phyloP scores from a whole-genome alignment of 2,797 vertebrate genomes.

The Sebastolobus altivelis region DNA sequence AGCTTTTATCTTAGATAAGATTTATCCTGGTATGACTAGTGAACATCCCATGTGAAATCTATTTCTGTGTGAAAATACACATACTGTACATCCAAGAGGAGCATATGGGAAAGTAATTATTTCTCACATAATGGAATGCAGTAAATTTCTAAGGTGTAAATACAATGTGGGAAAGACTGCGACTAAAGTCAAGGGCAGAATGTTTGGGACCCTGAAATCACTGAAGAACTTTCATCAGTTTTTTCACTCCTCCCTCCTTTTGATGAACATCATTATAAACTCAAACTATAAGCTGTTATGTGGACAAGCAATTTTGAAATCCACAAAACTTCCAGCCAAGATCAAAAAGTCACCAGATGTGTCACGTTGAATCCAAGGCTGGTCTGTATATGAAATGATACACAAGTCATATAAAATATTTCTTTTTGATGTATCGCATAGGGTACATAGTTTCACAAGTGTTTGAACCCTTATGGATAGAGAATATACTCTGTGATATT shows the following conservation, averaged over 20 bases:
- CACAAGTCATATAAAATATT: background rate
- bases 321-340: slow-evolving; percentile 3
- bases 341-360: slow-evolving; percentile 5
- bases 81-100: slow-evolving; percentile 6
- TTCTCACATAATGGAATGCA: slow-evolving; percentile 11
- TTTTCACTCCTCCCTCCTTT: slow-evolving; percentile 17
- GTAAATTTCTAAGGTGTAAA: slow-evolving; percentile 3
- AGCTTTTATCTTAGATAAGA: slow-evolving; percentile 11
- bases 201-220: slow-evolving; percentile 20
- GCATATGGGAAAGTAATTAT: slow-evolving; percentile 19
- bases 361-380: background rate
- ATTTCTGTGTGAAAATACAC: slow-evolving; percentile 21
- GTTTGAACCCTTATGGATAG: background rate
- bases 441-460: background rate
- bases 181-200: slow-evolving; percentile 12
- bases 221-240: slow-evolving; percentile 25
- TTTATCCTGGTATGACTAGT: slow-evolving; percentile 2
- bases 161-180: background rate
- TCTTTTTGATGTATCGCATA: background rate
- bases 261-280: slow-evolving; percentile 16
- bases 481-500: slow-evolving; percentile 2
- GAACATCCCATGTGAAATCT: slow-evolving; percentile 15
- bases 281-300: slow-evolving; percentile 21
- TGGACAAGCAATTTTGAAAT: slow-evolving; percentile 19
- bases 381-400: slow-evolving; percentile 3